Percentiles rank a stretch among this genome's conserved stretches.
Evolutionary conservation across 64 coral and sea anemone genomes (phyloP).

Genomic region (Cladopsammia gracilis): DNA sequence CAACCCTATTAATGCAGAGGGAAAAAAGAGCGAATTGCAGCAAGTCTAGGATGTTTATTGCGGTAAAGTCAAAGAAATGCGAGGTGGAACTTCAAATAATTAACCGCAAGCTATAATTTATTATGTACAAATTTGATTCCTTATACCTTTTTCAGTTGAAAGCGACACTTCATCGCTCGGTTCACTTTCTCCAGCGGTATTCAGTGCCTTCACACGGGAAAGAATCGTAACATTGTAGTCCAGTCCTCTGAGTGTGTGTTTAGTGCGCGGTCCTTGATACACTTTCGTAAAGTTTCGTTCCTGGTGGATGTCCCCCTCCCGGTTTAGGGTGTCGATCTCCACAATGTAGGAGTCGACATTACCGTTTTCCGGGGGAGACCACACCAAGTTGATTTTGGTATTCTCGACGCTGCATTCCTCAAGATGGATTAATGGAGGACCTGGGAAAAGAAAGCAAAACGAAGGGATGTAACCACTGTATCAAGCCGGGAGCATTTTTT

Average conservation of each 20-base stretch:
- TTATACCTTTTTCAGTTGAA: conserved; percentile 83
- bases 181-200: conserved; percentile 83
- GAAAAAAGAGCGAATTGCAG: too few relatives aligned
- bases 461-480: neutral
- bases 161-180: conserved; percentile 85
- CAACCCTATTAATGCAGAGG: too few relatives aligned
- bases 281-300: conserved; percentile 81
- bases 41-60: too few relatives aligned
- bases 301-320: conserved; percentile 85
- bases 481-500: too few relatives aligned
- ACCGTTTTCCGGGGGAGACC: conserved; percentile 71
- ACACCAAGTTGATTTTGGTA: conserved; percentile 80
- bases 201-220: conserved; percentile 81
- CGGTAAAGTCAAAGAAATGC: too few relatives aligned
- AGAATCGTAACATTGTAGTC: conserved; percentile 87
- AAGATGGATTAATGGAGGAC: conserved; percentile 64
- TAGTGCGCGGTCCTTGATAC: conserved; percentile 89
- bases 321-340: conserved; percentile 79
- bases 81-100: too few relatives aligned
- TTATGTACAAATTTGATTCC: neutral
- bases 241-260: conserved; percentile 80
- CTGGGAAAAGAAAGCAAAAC: conserved; percentile 21
- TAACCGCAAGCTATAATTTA: too few relatives aligned
- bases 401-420: conserved; percentile 92
- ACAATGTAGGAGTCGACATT: conserved; percentile 88